Evolutionary conservation across 2,113 vertebrate species (phyloP).

Genomic region (Helogale parvula): DNA sequence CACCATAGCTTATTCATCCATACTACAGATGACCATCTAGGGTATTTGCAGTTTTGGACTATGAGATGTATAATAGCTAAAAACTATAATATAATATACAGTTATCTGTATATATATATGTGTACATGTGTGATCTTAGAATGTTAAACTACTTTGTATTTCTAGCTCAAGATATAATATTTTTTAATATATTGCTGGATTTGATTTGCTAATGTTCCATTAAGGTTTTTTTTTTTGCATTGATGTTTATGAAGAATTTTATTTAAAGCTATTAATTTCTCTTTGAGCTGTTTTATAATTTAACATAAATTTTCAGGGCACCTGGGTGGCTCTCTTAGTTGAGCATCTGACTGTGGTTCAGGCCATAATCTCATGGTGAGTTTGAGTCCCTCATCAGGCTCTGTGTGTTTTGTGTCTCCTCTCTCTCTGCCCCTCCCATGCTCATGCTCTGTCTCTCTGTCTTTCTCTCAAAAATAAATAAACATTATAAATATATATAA

Average conservation of each 20-base stretch:
- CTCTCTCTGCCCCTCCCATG: too few species aligned
- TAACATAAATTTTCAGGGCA: not conserved
- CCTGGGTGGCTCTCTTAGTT: too few species aligned
- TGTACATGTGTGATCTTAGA: not conserved
- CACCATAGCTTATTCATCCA: not conserved
- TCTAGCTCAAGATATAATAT: not conserved
- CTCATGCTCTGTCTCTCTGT: too few species aligned
- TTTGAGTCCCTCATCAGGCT: too few species aligned
- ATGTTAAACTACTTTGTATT: not conserved
- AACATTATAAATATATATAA: too few species aligned
- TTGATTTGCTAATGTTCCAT: not conserved
- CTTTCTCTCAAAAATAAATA: too few species aligned
- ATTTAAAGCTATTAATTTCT: not conserved
- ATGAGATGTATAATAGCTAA: not conserved
- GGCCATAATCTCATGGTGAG: too few species aligned
- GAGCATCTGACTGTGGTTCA: too few species aligned
- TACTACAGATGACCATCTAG: not conserved
- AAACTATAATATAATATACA: not conserved
- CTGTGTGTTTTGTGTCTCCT: too few species aligned
- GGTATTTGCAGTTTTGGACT: not conserved
- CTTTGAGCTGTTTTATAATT: not conserved
- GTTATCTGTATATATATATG: not conserved
- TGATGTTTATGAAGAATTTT: not conserved
- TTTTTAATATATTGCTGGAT: not conserved
- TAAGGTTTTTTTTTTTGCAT: not conserved